A percentile compares a stretch with the other conserved stretches of the same genome.
Evolutionary conservation across 2,113 vertebrate species (phyloP).

Genomic region (Scolopax mira): DNA sequence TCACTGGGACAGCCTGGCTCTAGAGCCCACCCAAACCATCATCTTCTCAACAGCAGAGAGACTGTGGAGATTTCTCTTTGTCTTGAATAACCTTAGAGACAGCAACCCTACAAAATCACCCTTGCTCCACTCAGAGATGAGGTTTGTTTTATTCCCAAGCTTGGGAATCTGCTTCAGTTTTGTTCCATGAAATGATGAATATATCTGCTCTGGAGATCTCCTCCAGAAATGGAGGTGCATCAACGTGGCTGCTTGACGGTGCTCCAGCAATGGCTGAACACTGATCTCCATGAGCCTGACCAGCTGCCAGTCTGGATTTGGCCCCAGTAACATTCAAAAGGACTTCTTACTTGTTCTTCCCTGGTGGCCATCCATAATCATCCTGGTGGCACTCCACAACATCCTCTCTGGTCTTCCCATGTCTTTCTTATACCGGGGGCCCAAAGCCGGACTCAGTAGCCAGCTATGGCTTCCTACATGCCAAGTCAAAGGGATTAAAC

Average conservation of each 20-base stretch:
- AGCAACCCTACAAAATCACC: not conserved
- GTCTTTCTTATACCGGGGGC: not conserved
- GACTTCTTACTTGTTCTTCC: too few relatives aligned
- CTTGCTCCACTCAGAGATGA: not conserved
- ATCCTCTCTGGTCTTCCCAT: not conserved
- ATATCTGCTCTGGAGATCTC: not conserved
- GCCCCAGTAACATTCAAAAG: too few relatives aligned
- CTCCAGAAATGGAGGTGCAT: not conserved
- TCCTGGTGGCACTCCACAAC: not conserved
- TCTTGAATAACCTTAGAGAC: not conserved
- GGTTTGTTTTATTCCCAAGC: not conserved
- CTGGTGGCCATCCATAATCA: not conserved
- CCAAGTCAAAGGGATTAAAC: not conserved
- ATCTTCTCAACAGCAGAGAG: not conserved
- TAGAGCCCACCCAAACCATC: not conserved
- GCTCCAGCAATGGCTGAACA: not conserved
- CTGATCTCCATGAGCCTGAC: not conserved
- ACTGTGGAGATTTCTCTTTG: not conserved
- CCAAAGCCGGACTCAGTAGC: not conserved
- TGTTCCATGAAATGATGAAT: not conserved
- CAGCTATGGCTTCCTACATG: not conserved
- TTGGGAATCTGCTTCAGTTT: not conserved
- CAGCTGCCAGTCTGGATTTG: not conserved
- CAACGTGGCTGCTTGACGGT: not conserved
- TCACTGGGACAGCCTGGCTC: not conserved